These are phyloP conservation scores for pig (Sus scrofa) DNA, from an alignment of 2,113 vertebrate genomes.

Conservation along the genomic window DNA sequence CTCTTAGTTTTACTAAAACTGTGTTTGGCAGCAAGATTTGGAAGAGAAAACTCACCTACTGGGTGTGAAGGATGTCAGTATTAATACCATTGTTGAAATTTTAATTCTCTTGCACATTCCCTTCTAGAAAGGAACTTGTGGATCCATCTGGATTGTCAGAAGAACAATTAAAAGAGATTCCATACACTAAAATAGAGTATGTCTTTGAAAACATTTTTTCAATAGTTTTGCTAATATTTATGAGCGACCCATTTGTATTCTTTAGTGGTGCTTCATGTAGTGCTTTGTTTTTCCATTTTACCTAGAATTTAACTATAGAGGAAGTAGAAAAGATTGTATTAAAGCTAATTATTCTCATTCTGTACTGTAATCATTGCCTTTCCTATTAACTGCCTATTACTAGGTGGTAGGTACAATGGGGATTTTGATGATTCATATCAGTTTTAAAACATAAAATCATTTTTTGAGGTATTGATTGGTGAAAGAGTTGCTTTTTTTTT, in stretches of 20 bases:
- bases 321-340: background rate
- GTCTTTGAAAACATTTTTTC: slow-evolving; percentile 24
- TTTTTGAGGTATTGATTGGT: background rate
- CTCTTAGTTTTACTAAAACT: background rate
- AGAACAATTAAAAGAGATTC: slow-evolving; percentile 95
- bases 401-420: background rate
- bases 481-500: background rate
- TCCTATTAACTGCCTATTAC: background rate
- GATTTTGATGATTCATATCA: background rate
- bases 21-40: background rate
- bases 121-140: slow-evolving; percentile 92
- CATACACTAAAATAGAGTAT: slow-evolving; percentile 94
- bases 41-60: background rate
- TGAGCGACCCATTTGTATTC: background rate
- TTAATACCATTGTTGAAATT: background rate
- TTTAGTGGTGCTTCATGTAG: background rate
- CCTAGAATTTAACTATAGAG: background rate
- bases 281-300: slow-evolving; percentile 49
- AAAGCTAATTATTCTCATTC: background rate
- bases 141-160: slow-evolving; percentile 93
- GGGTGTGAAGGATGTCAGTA: background rate
- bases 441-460: slow-evolving; percentile 1
- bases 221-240: background rate
- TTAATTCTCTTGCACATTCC: slow-evolving; percentile 59
- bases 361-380: rapidly evolving